Evolutionary conservation across 2,797 vertebrate genomes (phyloP).

Genomic region (Xiphophorus birchmanni): DNA sequence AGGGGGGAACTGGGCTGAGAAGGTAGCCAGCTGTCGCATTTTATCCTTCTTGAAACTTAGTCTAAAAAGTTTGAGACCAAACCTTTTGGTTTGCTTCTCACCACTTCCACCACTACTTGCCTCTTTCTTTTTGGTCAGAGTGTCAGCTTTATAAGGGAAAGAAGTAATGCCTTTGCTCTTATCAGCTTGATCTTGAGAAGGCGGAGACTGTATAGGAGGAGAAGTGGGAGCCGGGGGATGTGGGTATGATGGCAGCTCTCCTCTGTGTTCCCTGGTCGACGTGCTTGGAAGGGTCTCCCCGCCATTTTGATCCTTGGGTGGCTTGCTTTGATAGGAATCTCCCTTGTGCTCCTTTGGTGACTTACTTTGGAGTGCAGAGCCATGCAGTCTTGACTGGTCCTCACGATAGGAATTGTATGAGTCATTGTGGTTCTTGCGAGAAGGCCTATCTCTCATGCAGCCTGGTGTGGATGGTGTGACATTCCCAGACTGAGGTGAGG

Average conservation of each 20-base stretch:
- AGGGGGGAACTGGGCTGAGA: constrained; percentile 98
- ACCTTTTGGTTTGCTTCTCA: constrained; percentile 98
- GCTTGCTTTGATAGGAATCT: constrained; percentile 72
- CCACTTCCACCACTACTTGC: constrained; percentile 80
- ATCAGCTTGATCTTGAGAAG: constrained; percentile 81
- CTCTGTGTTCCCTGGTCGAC: constrained; percentile 83
- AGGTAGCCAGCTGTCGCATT: constrained; percentile 95
- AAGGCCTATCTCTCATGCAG: constrained; percentile 92
- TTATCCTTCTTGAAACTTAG: constrained; percentile 99
- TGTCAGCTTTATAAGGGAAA: constrained; percentile 97
- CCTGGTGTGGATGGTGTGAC: constrained; percentile 93
- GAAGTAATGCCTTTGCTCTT: constrained; percentile 95
- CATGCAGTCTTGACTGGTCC: constrained; percentile 89
- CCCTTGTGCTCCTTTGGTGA: constrained; percentile 84
- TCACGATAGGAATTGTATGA: constrained; percentile 95
- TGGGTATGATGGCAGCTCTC: constrained; percentile 83
- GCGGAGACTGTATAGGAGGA: constrained; percentile 83
- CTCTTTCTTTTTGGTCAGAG: constrained; percentile 97
- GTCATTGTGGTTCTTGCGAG: constrained; percentile 95
- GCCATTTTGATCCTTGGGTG: constrained; percentile 85
- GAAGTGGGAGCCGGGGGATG: constrained; percentile 83
- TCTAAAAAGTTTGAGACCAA: constrained; percentile 96
- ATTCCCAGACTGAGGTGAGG: constrained; percentile 93
- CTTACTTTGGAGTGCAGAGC: constrained; percentile 91
- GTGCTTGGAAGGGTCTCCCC: constrained; percentile 82